Evolutionary conservation across 1,140 invertebrate species (phyloP).

Genomic region (Drosophila auraria): DNA sequence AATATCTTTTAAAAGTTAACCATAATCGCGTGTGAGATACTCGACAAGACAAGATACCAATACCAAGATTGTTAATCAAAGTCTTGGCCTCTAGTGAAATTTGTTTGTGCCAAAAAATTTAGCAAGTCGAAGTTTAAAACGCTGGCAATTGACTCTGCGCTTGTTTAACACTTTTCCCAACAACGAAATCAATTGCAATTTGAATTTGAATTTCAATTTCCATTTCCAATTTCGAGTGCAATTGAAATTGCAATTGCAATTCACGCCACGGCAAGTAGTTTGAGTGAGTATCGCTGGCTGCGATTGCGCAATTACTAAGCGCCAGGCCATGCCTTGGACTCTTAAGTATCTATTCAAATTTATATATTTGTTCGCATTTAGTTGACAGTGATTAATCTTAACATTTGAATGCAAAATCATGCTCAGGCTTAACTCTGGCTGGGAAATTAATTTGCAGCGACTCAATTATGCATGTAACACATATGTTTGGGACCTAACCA

Average conservation of each 20-base stretch:
- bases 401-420: conserved; percentile 67
- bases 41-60: conserved; percentile 29
- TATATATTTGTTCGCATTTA: conserved; percentile 59
- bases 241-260: conserved; percentile 66
- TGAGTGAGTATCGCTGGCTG: conserved; percentile 62
- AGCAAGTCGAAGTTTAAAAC: conserved; percentile 56
- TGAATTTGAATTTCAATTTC: conserved; percentile 52
- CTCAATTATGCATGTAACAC: conserved; percentile 38
- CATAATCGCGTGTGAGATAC: conserved; percentile 44
- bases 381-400: conserved; percentile 81
- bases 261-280: conserved; percentile 62
- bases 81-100: conserved; percentile 53
- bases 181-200: conserved; percentile 45
- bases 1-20: conserved; percentile 33
- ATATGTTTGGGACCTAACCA: neutral
- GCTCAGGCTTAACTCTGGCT: conserved; percentile 26
- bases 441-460: conserved; percentile 52
- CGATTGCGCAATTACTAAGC: conserved; percentile 69
- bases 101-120: conserved; percentile 36
- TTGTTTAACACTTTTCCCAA: conserved; percentile 64
- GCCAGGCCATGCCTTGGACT: conserved; percentile 71
- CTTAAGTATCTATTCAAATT: conserved; percentile 72
- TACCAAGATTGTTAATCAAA: conserved; percentile 21
- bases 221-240: conserved; percentile 32
- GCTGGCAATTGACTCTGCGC: conserved; percentile 46